Evolutionary conservation across 2,797 vertebrate genomes (phyloP), one percentile per base, ranked within the genome.

Genomic region (Delichon dasypus): DNA sequence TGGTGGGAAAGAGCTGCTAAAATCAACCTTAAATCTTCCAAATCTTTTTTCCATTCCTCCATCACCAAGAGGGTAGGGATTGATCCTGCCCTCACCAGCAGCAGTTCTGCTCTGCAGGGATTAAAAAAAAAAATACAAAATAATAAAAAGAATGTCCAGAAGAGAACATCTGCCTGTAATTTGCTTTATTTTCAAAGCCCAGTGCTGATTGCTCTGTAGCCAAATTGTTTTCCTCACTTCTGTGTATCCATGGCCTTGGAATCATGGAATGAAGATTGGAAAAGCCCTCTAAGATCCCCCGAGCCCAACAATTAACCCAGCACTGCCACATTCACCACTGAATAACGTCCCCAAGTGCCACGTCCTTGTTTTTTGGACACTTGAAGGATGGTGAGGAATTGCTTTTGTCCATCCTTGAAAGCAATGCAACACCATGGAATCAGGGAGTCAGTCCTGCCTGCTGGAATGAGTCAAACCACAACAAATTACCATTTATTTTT

Each of bases 401-500:
- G 2, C 4, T 16, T 4, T 62, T 88, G 25, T 29, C 64, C 45
- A 11, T 36, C 20, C 42, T 55, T 18, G 3, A 34, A 27, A 51
- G 32, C 36, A 61, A 3, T 22, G 36, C 5, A 2, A 11, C 29
- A 18, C 15, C 4, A 0, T 7, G 50, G 54, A 62, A 18, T 27
- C 38, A 45, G 51, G 44, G 42, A 74, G 17, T 12, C 25, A 36
- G 0, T 72, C 38, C n/a, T 64, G 17, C 25, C 16, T 77, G 50
- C 60, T 30, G 53, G 32, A 68, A 40, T 29, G 34, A 21, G 9
- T 47, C 36, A 22, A 84, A 27, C 14, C 48, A 27, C 11, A n/a
- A 11, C 1, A 25, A 73, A 73, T n/a, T 1, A 5, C 2, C 8
- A 1, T 40, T 29, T 29, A 0, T 64, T 40, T 47, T 70, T 22